Conservation (phyloP, 2,797 vertebrate species). For the Neosilurus hyrtlii region DNA sequence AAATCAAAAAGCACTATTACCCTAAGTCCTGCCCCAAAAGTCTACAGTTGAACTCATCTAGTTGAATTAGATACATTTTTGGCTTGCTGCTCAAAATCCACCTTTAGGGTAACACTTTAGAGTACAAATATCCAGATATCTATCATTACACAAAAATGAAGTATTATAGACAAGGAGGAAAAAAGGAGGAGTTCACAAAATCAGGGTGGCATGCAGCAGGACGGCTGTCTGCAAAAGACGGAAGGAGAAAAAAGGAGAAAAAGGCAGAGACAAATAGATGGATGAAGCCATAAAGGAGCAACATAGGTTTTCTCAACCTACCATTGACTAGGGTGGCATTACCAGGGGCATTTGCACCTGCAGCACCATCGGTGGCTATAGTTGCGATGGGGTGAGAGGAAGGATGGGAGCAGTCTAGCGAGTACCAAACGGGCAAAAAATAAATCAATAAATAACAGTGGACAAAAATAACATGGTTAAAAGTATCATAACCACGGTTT, state of each 20-base stretch:
- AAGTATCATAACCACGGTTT: conserved; percentile 49
- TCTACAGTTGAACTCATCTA: neutral
- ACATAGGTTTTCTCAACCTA: conserved; percentile 84
- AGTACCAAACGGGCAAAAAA: conserved; percentile 83
- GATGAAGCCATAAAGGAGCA: conserved; percentile 50
- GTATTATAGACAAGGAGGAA: conserved; percentile 20
- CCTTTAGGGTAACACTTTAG: neutral
- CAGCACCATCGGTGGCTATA: conserved; percentile 91
- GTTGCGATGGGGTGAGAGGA: conserved; percentile 91
- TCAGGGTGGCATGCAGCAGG: conserved; percentile 67
- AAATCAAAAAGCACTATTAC: neutral
- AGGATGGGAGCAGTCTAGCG: conserved; percentile 93
- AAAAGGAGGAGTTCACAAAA: conserved; percentile 35
- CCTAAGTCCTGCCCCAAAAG: no score
- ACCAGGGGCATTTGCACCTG: conserved; percentile 91
- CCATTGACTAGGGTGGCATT: conserved; percentile 99
- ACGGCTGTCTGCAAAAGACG: conserved; percentile 62
- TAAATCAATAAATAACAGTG: conserved; percentile 60
- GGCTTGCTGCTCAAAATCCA: neutral
- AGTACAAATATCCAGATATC: conserved; percentile 22
- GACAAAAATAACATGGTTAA: conserved; percentile 66
- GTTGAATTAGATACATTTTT: neutral
- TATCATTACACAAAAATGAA: conserved; percentile 36
- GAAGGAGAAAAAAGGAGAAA: conserved; percentile 61
- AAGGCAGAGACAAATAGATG: conserved; percentile 44